Conservation (phyloP, 2,888 invertebrate species). For the Adela reaumurella region DNA sequence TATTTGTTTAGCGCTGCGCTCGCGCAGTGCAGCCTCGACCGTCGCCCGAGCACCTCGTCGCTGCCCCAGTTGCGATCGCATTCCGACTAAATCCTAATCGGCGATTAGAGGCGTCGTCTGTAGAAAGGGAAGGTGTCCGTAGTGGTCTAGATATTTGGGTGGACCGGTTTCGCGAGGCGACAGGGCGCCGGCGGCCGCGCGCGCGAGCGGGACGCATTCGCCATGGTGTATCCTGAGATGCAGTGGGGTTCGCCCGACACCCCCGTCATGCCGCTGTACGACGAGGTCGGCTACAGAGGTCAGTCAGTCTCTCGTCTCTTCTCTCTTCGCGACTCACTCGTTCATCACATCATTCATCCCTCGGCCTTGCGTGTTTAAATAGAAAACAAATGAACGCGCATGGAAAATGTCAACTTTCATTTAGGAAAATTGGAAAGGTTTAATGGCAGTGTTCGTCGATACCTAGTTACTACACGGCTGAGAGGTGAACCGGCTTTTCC, state of each 20-base stretch:
- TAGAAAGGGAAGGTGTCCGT: not conserved
- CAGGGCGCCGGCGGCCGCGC: slow-evolving; percentile 1
- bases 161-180: slow-evolving; percentile 7
- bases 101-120: not conserved
- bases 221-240: slow-evolving; percentile 63
- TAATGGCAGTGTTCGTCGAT: too few relatives aligned
- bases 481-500: not conserved
- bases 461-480: too few relatives aligned
- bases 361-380: too few relatives aligned
- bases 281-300: slow-evolving; percentile 63
- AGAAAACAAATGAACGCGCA: too few relatives aligned
- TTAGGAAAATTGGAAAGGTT: too few relatives aligned
- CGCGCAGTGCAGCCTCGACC: slow-evolving; percentile 10
- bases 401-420: too few relatives aligned
- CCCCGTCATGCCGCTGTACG: slow-evolving; percentile 62
- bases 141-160: slow-evolving; percentile 10
- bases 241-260: slow-evolving; percentile 60
- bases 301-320: slow-evolving; percentile 34
- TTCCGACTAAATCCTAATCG: slow-evolving; percentile 1
- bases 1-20: slow-evolving; percentile 1
- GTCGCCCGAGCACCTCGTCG: slow-evolving; percentile 13
- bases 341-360: slow-evolving; percentile 11
- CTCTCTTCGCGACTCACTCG: slow-evolving; percentile 18
- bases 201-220: slow-evolving; percentile 15
- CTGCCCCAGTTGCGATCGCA: slow-evolving; percentile 8